phyloP scores from a whole-genome alignment of 2,888 invertebrate species.

The Cybosia mesomella region DNA sequence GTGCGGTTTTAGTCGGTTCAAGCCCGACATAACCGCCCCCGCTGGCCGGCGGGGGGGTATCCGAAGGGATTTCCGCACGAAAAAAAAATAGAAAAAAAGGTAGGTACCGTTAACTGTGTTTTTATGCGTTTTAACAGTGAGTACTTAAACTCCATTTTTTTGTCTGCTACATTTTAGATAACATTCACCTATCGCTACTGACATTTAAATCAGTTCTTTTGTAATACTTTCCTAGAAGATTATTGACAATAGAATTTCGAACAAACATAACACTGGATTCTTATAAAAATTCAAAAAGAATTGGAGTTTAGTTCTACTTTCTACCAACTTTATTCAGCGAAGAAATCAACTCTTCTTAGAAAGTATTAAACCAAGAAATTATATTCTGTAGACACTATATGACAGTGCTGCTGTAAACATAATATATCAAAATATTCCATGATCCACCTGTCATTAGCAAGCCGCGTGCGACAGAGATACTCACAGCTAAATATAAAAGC shows the following conservation, averaged over 20 bases:
- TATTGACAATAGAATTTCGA: neutral
- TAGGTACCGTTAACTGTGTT: no score
- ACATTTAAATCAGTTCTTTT: neutral
- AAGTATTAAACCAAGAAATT: neutral
- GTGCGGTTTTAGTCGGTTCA: no score
- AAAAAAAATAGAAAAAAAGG: no score
- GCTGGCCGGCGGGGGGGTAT: no score
- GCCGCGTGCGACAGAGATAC: conserved; percentile 55
- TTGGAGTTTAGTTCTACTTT: neutral
- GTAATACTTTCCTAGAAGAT: neutral
- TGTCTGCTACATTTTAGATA: neutral
- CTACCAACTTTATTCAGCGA: neutral
- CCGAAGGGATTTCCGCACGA: no score
- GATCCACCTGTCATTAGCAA: conserved; percentile 28
- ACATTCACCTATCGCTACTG: neutral
- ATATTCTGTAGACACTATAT: neutral
- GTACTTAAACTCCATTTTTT: neutral
- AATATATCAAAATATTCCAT: neutral
- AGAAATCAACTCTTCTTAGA: neutral
- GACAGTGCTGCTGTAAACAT: neutral
- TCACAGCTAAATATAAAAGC: conserved; percentile 63
- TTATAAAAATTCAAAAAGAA: neutral
- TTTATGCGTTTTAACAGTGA: neutral
- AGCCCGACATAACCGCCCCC: no score
- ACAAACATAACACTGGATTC: neutral